Percentiles rank a stretch among this genome's conserved stretches.
phyloP scores from a whole-genome alignment of 2,888 invertebrate genomes.

The Campoletis raptor region DNA sequence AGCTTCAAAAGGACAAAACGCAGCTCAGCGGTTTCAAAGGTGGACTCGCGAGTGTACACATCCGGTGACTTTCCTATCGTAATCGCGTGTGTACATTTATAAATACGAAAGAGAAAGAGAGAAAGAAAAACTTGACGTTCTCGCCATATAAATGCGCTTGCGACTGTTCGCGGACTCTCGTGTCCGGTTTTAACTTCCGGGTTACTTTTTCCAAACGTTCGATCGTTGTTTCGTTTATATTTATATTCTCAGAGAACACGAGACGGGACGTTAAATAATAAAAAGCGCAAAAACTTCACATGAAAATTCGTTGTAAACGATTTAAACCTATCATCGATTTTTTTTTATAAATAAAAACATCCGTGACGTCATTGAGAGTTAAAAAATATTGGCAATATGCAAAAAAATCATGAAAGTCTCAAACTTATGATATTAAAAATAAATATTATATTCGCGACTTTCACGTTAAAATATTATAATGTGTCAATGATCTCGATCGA shows the following conservation, averaged over 20 bases:
- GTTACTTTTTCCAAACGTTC: slow-evolving; percentile 58
- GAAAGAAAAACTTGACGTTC: slow-evolving; percentile 51
- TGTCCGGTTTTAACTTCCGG: slow-evolving; percentile 69
- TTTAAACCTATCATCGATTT: too few species aligned
- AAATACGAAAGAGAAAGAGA: slow-evolving; percentile 15
- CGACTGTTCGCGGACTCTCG: slow-evolving; percentile 48
- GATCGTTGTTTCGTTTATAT: slow-evolving; percentile 15
- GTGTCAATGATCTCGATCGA: slow-evolving; percentile 52
- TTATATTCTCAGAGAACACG: background rate
- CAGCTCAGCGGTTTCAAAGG: slow-evolving; percentile 25
- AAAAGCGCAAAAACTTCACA: background rate
- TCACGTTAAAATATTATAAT: slow-evolving; percentile 36
- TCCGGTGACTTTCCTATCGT: slow-evolving; percentile 68
- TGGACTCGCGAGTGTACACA: slow-evolving; percentile 45
- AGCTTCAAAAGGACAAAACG: slow-evolving; percentile 60
- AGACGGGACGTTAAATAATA: background rate
- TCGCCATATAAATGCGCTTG: slow-evolving; percentile 66
- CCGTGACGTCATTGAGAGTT: background rate
- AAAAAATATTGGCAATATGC: background rate
- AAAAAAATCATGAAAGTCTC: background rate
- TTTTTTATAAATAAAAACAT: background rate
- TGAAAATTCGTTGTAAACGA: background rate
- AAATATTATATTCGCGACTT: slow-evolving; percentile 8
- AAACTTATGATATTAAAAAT: background rate
- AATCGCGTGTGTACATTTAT: slow-evolving; percentile 32